These are phyloP conservation scores for Drosophila anomalipes DNA, from an alignment of 2,888 invertebrate species.

Conservation along the genomic window DNA sequence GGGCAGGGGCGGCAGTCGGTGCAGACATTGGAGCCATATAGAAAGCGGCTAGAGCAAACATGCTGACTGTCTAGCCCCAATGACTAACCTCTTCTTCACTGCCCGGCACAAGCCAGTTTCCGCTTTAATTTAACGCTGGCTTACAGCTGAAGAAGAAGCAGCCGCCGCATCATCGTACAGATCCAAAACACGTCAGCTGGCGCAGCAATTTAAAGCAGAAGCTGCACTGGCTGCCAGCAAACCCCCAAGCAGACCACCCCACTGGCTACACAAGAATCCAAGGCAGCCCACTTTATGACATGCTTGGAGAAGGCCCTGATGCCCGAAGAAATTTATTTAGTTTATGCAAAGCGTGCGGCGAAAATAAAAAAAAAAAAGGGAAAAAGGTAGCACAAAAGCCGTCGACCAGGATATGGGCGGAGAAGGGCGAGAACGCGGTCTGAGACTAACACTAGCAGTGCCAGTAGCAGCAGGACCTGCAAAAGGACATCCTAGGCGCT, in stretches of 20 bases:
- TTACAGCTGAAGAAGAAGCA: constrained; percentile 33
- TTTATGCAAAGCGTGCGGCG: constrained; percentile 73
- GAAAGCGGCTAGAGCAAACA: constrained; percentile 68
- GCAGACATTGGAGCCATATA: constrained; percentile 57
- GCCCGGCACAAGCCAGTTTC: constrained; percentile 67
- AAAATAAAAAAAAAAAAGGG: constrained; percentile 43
- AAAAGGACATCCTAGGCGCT: constrained; percentile 68
- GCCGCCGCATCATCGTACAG: constrained; percentile 12
- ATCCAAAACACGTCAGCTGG: constrained; percentile 56
- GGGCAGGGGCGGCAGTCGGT: constrained; percentile 3
- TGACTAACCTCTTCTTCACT: constrained; percentile 6
- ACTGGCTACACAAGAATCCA: constrained; percentile 33
- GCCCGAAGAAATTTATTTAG: constrained; percentile 70
- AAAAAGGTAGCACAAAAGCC: constrained; percentile 71
- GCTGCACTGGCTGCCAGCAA: constrained; percentile 38
- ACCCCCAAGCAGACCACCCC: not conserved
- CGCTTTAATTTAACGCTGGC: constrained; percentile 79
- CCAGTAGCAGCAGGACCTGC: constrained; percentile 23
- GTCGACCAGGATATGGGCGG: constrained; percentile 7
- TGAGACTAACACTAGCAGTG: not conserved
- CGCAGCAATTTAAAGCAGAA: constrained; percentile 69
- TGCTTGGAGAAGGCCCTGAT: constrained; percentile 38
- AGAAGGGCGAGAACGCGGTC: constrained; percentile 48
- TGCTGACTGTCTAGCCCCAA: constrained; percentile 40
- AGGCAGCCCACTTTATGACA: constrained; percentile 60